Evolutionary conservation across 2,797 vertebrate species (phyloP).

Genomic region (Remorina albescens): DNA sequence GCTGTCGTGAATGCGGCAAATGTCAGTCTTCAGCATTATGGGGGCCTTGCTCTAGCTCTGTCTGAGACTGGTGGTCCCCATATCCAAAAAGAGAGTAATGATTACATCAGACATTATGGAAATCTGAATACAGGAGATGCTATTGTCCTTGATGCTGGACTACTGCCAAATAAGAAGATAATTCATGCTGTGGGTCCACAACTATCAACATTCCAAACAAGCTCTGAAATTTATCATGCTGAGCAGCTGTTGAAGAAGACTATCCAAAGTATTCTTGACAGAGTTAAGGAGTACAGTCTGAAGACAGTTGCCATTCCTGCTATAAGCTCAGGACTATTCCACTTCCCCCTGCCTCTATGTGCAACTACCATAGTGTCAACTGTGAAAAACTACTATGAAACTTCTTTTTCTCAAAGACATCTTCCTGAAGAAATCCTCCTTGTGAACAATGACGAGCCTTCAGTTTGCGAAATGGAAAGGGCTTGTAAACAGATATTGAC

Average conservation of each 20-base stretch:
- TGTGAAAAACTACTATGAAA: slow-evolving; percentile 38
- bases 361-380: slow-evolving; percentile 81
- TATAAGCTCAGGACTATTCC: slow-evolving; percentile 91
- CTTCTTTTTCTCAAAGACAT: rapidly evolving
- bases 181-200: slow-evolving; percentile 92
- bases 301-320: slow-evolving; percentile 91
- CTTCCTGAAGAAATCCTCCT: slow-evolving; percentile 73
- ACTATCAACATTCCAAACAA: rapidly evolving
- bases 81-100: slow-evolving; percentile 76
- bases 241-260: not conserved
- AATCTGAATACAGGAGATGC: slow-evolving; percentile 64
- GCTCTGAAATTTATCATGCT: rapidly evolving
- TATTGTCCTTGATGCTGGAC: slow-evolving; percentile 71
- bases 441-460: slow-evolving; percentile 85
- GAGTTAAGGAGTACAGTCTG: not conserved
- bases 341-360: slow-evolving; percentile 85
- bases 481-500: slow-evolving; percentile 67
- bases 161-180: slow-evolving; percentile 80
- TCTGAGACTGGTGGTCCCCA: slow-evolving; percentile 80
- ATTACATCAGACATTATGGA: rapidly evolving
- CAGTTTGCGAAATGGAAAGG: slow-evolving; percentile 84
- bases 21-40: slow-evolving; percentile 67
- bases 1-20: slow-evolving; percentile 94
- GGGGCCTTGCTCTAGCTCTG: slow-evolving; percentile 88
- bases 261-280: slow-evolving; percentile 73